Evolutionary conservation across 2,888 invertebrate genomes (phyloP), one percentile per base, ranked within the genome.

Genomic region (Galerucella nymphaeae): DNA sequence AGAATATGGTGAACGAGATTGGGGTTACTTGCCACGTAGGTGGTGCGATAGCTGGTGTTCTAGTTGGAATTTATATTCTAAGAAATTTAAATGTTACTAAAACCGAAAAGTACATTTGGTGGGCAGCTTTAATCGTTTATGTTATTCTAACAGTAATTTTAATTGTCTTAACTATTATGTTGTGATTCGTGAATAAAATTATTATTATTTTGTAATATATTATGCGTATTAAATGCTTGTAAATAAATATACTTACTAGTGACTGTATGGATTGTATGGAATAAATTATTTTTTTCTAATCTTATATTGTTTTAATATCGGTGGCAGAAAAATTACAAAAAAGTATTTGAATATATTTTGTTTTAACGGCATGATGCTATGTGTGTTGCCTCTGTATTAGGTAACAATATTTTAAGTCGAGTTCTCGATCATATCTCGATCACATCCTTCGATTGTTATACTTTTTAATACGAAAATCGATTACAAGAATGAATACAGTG

Each of bases 1-100:
- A 90, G 14, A 89, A 91, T 53, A 87, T 89, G 1, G 87, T 90
- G 65, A 92, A 92, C 82, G 86, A 71, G 30, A 93, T 97, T 68
- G 97, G 97, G 11, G 97, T 98, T 83, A 93, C 95, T 2, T 98
- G 98, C n/a, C 98, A 99, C 87, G 87, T 98, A 58, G 96, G 76
- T n/a, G 83, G 99, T 1, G 96, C 96, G 55, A 78, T 96, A 1
- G 97, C 97, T 62, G 98, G 98, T 80, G 85, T 93, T 6, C 85
- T 93, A 23, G 89, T 92, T 48, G 93, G 92, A 3, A 89, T 93
- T 76, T 90, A 91, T 73, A 87, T 90, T 5, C 85, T 93, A 16
- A 88, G 91, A 61, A 93, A 93, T 84, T 86, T 93, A 14, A 88
- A 89, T 78, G 88, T 89, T n/a, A 88, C 87, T 75, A 87, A 86